Evolutionary conservation across 2,113 vertebrate genomes (phyloP), one percentile per base, ranked within the genome.

Genomic region (Cercopithecus mona): DNA sequence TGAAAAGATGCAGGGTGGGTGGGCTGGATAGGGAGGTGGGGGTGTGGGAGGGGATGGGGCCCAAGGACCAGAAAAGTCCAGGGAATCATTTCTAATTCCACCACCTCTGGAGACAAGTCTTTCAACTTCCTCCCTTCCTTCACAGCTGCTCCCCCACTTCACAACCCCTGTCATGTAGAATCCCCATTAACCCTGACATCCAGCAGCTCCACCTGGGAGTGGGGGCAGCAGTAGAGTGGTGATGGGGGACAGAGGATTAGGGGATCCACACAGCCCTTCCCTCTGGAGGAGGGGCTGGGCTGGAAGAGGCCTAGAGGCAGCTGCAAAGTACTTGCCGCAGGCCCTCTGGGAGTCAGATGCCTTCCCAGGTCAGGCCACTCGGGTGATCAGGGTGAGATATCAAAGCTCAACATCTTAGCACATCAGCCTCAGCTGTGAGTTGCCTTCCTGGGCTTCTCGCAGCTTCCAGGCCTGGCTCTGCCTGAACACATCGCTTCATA

Each of bases 101-200:
- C 6, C 18, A 25, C 73, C 68, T 20, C 66, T 0, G 38, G 64
- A 91, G 70, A 73, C n/a, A 82, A 94, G 64, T 61, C 97, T 98
- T 98, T 98, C 96, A 95, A 79, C 66, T 68, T 97, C 94, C 76
- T 93, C 92, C 86, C 89, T 90, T 35, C 66, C 59, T 96, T 95
- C 93, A 95, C 89, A 97, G 95, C 73, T 48, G 59, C 59, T 18
- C 94, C 98, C 97, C 73, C 79, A 97, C 93, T 97, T 98, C 96
- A 94, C 96, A 96, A 97, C 94, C 97, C 89, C 97, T 97, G 95
- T 97, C 98, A 96, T 9, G 55, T 52, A 87, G 94, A 80, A 97
- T 97, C 97, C 88, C 89, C 86, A 52, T 97, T 96, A 97, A 93
- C 87, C 90, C 95, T 81, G 97, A 88, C 88, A 52, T 84, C 97